Evolutionary conservation across 2,113 vertebrate species (phyloP), one percentile per base, ranked within the genome.

Genomic region (Mustela lutreola): DNA sequence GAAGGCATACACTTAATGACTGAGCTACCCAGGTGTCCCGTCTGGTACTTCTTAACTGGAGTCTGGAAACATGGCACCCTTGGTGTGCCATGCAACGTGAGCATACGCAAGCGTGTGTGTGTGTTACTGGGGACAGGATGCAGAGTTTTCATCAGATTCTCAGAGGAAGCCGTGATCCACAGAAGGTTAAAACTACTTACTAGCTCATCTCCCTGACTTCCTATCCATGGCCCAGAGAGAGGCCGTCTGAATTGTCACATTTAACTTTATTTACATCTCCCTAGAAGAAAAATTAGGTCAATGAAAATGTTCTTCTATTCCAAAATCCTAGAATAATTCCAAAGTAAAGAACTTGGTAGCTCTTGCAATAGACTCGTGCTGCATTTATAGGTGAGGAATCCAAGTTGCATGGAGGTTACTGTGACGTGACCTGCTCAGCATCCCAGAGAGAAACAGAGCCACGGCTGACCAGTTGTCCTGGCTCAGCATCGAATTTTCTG

Each of bases 211-310:
- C 45, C n/a, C 28, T 19, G 24, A 70, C 3, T 12, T 53, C 26
- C 75, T 15, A 95, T 81, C 50, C 33, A 10, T n/a, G 56, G 18
- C 62, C 60, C 62, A 92, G 63, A 90, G 67, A 94, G 58, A 88
- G 22, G 19, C 7, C 15, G 73, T 81, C 70, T 70, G 11, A 45
- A 91, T 36, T 88, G 53, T 91, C 90, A 92, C 36, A 75, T 62
- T 96, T 94, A 87, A 82, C 70, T 83, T 88, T 80, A 75, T 58
- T 71, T 97, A 71, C 12, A 82, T 91, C 19, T 95, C 53, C 45
- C 71, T 76, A 93, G 67, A 89, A 95, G 78, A 97, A 96, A 96
- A 93, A 85, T 42, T 28, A 85, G 53, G 86, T 93, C 56, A 83
- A 98, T 58, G 36, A 92, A 96, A 93, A 94, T 86, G 48, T 79